Evolutionary conservation across 1,140 invertebrate species (phyloP).

Genomic region (Cotesia glomerata): DNA sequence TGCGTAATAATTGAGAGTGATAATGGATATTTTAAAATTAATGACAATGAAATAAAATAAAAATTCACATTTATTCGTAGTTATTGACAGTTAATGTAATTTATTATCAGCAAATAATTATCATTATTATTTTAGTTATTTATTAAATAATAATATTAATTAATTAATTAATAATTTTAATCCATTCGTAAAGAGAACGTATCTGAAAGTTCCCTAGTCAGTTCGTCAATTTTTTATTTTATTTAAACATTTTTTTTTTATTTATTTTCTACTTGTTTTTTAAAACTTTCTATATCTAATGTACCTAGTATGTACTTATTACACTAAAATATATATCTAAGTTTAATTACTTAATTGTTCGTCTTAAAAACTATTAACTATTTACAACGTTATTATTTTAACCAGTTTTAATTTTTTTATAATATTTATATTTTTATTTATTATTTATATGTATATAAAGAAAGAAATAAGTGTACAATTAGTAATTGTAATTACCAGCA

Average conservation of each 20-base stretch:
- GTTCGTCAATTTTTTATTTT: slow-evolving; percentile 48
- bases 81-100: slow-evolving; percentile 50
- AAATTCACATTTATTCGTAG: slow-evolving; percentile 54
- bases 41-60: slow-evolving; percentile 51
- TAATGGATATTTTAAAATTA: slow-evolving; percentile 17
- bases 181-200: slow-evolving; percentile 49
- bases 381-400: slow-evolving; percentile 51
- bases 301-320: slow-evolving; percentile 34
- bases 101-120: slow-evolving; percentile 36
- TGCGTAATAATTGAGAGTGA: slow-evolving; percentile 6
- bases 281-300: slow-evolving; percentile 57
- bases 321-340: slow-evolving; percentile 50
- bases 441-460: slow-evolving; percentile 46
- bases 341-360: slow-evolving; percentile 58
- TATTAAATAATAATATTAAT: background rate
- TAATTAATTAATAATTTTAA: no score
- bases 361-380: slow-evolving; percentile 61
- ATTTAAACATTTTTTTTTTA: no score
- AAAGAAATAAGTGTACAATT: slow-evolving; percentile 20
- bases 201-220: slow-evolving; percentile 59
- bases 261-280: slow-evolving; percentile 54
- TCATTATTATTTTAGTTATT: slow-evolving; percentile 19
- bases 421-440: slow-evolving; percentile 45
- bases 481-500: slow-evolving; percentile 24
- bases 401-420: no score